These are phyloP conservation scores for Knipowitschia caucasica DNA, from an alignment of 2,797 vertebrate genomes.

Conservation along the genomic window DNA sequence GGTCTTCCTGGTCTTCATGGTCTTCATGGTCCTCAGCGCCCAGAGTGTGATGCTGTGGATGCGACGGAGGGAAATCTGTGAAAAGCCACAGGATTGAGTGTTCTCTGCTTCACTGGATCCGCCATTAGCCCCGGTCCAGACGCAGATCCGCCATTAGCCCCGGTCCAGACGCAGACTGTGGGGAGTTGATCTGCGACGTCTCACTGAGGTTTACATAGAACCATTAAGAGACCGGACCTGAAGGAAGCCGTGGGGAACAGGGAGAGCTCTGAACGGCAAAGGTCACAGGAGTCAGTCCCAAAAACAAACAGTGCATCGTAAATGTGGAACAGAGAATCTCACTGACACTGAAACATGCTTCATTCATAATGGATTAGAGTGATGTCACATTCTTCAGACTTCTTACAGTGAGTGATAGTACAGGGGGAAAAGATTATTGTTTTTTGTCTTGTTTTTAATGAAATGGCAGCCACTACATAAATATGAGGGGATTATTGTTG, in stretches of 20 bases:
- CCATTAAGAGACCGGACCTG: slow-evolving; percentile 52
- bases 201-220: slow-evolving; percentile 48
- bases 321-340: too few species aligned
- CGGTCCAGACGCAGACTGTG: slow-evolving; percentile 21
- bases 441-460: too few species aligned
- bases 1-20: neutral
- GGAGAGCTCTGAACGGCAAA: slow-evolving; percentile 46
- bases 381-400: too few species aligned
- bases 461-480: too few species aligned
- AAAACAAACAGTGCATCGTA: too few species aligned
- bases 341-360: too few species aligned
- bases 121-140: slow-evolving; percentile 14
- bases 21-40: slow-evolving; percentile 22
- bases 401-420: too few species aligned
- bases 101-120: slow-evolving; percentile 25
- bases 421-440: too few species aligned
- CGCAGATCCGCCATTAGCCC: slow-evolving; percentile 15
- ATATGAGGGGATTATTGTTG: too few species aligned
- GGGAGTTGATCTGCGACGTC: slow-evolving; percentile 40
- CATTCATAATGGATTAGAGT: too few species aligned
- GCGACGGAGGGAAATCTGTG: slow-evolving; percentile 49
- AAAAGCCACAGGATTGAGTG: slow-evolving; percentile 41
- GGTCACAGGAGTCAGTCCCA: slow-evolving; percentile 25
- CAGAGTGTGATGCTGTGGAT: slow-evolving; percentile 46
- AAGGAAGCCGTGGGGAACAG: slow-evolving; percentile 34